Evolutionary conservation across 2,113 vertebrate species (phyloP).

Genomic region (Pimephales promelas): DNA sequence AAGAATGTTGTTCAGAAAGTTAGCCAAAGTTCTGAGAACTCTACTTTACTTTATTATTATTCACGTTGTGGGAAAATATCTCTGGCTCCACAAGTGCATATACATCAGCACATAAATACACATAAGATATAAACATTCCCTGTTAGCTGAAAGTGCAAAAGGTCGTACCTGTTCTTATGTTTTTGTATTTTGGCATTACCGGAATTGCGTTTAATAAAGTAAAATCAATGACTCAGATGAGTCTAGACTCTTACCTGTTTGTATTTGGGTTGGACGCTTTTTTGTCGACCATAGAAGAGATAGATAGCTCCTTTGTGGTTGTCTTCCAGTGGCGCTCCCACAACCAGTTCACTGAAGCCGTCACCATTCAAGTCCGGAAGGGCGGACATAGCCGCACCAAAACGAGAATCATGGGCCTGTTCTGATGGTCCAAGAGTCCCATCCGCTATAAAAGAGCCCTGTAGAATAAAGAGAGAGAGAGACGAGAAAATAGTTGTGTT

Average conservation of each 20-base stretch:
- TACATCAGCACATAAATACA: too few species aligned
- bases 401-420: constrained; percentile 84
- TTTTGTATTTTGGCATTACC: background rate
- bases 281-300: constrained; percentile 81
- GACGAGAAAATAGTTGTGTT: background rate
- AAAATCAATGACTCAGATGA: background rate
- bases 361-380: constrained; percentile 94
- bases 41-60: too few species aligned
- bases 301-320: constrained; percentile 88
- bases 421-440: constrained; percentile 77
- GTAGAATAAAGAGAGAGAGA: background rate
- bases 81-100: too few species aligned
- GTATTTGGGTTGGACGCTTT: constrained; percentile 74
- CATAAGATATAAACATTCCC: too few species aligned
- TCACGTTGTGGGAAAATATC: too few species aligned
- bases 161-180: background rate
- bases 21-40: too few species aligned
- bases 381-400: constrained; percentile 84
- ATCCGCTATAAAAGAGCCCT: constrained; percentile 78
- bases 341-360: constrained; percentile 85
- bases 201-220: background rate
- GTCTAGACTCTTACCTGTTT: constrained; percentile 88
- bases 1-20: too few species aligned
- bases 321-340: constrained; percentile 91
- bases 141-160: background rate